Percentiles rank a stretch among this genome's conserved stretches.
Conservation (phyloP, 2,113 vertebrate genomes). For the Heterotilapia buettikoferi region DNA sequence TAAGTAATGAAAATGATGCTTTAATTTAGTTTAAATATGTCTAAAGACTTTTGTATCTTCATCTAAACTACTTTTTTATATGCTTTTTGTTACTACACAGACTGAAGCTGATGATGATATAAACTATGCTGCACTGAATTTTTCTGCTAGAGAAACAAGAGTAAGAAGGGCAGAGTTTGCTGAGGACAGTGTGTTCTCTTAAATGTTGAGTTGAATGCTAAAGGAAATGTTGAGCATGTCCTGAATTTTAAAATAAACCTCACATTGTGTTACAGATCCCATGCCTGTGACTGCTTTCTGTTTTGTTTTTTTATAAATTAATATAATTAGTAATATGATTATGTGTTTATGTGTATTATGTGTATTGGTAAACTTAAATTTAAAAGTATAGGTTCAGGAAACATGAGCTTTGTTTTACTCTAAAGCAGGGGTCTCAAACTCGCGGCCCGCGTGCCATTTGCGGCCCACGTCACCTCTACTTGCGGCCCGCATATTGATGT, state of each 20-base stretch:
- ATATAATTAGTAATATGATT: background rate
- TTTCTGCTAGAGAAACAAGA: background rate
- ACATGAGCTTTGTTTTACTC: background rate
- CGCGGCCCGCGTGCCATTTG: accelerated
- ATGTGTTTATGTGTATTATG: background rate
- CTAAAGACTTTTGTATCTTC: accelerated
- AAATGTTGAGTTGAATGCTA: background rate
- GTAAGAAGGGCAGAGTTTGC: background rate
- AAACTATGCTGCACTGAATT: background rate
- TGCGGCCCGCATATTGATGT: accelerated
- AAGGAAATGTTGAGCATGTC: background rate
- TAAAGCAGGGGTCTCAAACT: background rate
- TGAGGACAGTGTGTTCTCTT: background rate
- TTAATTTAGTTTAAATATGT: background rate
- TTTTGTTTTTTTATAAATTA: background rate
- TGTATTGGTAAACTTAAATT: accelerated
- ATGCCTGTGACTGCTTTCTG: accelerated
- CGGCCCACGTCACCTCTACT: accelerated
- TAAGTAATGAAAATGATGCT: background rate
- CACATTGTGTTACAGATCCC: background rate
- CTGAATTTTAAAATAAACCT: background rate
- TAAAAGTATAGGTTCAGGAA: background rate
- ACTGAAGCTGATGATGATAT: background rate
- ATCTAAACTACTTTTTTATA: background rate
- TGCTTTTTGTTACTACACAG: background rate